These are phyloP conservation scores for Callorhinus ursinus DNA, from an alignment of 2,113 vertebrate genomes.

Conservation along the genomic window DNA sequence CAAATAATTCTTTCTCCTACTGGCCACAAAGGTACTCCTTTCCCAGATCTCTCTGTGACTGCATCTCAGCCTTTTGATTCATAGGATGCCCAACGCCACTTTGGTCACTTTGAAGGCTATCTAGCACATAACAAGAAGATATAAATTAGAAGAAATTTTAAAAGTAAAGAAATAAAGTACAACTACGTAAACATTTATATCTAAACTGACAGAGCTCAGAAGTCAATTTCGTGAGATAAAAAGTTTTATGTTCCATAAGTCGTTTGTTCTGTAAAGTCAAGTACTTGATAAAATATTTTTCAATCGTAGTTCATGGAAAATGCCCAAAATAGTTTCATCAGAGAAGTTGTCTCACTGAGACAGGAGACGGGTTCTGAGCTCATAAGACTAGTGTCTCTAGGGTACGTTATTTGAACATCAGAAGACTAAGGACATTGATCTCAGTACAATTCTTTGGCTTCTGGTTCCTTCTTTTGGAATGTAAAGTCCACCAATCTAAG, in stretches of 20 bases:
- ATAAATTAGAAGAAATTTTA: not conserved
- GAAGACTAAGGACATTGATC: not conserved
- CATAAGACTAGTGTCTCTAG: not conserved
- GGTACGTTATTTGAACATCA: not conserved
- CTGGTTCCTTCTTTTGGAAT: not conserved
- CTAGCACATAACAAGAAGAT: not conserved
- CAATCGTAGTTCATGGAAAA: not conserved
- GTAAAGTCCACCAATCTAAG: not conserved
- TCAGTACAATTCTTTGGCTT: not conserved
- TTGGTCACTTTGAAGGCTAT: not conserved
- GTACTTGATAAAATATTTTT: not conserved
- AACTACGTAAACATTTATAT: not conserved
- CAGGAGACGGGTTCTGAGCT: not conserved
- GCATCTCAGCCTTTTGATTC: not conserved
- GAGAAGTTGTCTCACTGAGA: slow-evolving; percentile 2
- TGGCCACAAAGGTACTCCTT: not conserved
- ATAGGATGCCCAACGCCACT: not conserved
- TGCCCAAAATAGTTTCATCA: not conserved
- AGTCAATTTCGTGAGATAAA: slow-evolving; percentile 40
- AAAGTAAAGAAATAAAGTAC: not conserved
- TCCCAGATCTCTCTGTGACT: not conserved
- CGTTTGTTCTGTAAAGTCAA: not conserved
- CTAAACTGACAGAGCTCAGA: not conserved
- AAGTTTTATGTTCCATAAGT: not conserved
- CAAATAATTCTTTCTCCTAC: not conserved